Conservation (phyloP, 1,140 invertebrate genomes). For the Meloidogyne exigua region DNA sequence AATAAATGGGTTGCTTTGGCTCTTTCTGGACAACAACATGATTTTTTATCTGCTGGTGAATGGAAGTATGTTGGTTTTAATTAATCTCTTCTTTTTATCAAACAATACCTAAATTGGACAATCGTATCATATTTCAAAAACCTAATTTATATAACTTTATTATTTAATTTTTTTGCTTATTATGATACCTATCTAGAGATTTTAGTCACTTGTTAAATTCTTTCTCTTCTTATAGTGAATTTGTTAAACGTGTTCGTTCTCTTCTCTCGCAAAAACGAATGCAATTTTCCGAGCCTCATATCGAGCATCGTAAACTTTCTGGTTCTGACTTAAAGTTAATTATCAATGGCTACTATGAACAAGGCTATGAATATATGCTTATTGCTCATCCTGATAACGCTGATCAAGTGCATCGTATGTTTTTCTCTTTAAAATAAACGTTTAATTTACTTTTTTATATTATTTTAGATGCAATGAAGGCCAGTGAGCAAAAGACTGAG, state of each 20-base stretch:
- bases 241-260: neutral
- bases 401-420: neutral
- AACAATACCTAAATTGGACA: too few relatives aligned
- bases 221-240: too few relatives aligned
- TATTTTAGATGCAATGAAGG: constrained; percentile 10
- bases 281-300: neutral
- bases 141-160: too few relatives aligned
- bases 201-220: too few relatives aligned
- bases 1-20: constrained; percentile 19
- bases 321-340: neutral
- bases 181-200: too few relatives aligned
- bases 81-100: too few relatives aligned
- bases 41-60: neutral
- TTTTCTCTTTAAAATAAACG: neutral
- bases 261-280: neutral
- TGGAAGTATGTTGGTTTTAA: neutral
- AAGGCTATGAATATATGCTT: neutral
- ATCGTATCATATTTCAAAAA: too few relatives aligned
- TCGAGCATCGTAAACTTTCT: neutral
- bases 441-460: too few relatives aligned
- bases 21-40: neutral
- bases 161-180: too few relatives aligned
- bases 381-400: constrained; percentile 11
- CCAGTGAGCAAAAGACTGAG: constrained; percentile 7
- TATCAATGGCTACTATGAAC: neutral